Evolutionary conservation across 2,113 vertebrate species (phyloP), one percentile per base, ranked within the genome.

Genomic region (Eleginops maclovinus): DNA sequence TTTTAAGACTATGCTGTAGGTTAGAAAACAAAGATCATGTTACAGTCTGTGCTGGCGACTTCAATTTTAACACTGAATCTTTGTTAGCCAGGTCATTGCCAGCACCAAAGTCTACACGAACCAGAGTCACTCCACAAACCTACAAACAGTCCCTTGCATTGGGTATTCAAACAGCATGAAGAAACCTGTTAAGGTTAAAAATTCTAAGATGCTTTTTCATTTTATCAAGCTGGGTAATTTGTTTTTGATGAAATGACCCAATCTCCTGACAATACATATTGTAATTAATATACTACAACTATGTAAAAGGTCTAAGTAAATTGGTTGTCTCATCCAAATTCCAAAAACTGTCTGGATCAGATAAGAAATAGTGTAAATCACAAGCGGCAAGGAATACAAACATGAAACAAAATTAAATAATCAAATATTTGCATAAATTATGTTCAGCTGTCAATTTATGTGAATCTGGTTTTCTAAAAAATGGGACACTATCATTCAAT

Each of bases 361-460:
- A 47, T 9, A 16, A 44, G 36, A 44, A 36, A 36, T 36, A 36
- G 31, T 22, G 21, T 47, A 13, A 40, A 40, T 26, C 21, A n/a
- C 15, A n/a, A n/a, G n/a, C n/a, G n/a, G 21, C 19, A 21, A 31
- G 4, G 17, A 66, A 66, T 15, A 46, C 24, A 69, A 63, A 77
- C 24, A 44, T 4, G 1, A 1, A 0, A 61, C 6, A 22, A 72
- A 60, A 74, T 31, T 3, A 21, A 54, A 75, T 15, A 63, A 44
- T 49, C 14, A 24, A 60, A 40, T 16, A 54, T 80, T 46, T 54
- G 26, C 8, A 17, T 67, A 11, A 55, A 81, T 63, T 40, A 40
- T 7, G 7, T 69, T 58, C 11, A 22, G 59, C 58, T 36, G 71
- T 56, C 15, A 1, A 62, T 46, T 16, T 12, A 9, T 31, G 17